Conservation (phyloP, 2,888 invertebrate species). For the Griposia aprilina region DNA sequence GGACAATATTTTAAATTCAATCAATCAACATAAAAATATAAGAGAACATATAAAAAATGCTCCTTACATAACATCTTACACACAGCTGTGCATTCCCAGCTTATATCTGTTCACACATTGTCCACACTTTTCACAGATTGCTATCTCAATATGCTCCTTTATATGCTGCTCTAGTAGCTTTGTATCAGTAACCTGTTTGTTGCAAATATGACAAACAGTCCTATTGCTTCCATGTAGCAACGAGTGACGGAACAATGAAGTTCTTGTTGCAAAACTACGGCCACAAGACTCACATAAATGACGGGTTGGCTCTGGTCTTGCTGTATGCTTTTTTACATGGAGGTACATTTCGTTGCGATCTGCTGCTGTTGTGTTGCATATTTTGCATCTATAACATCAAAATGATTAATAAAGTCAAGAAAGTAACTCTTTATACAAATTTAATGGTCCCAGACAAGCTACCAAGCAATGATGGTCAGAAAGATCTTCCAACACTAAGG, state of each 20-base stretch:
- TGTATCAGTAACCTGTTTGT: conserved; percentile 71
- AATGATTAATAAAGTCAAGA: not conserved
- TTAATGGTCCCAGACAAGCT: not conserved
- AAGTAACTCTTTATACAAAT: not conserved
- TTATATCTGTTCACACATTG: conserved; percentile 75
- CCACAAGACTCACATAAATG: conserved; percentile 88
- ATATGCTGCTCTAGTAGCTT: conserved; percentile 76
- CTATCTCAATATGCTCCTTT: conserved; percentile 75
- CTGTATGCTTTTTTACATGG: conserved; percentile 90
- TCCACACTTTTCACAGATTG: conserved; percentile 87
- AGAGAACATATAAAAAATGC: not conserved
- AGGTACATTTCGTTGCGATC: conserved; percentile 90
- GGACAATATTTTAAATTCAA: not conserved
- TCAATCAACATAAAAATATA: not conserved
- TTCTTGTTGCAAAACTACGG: conserved; percentile 80
- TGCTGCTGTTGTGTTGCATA: conserved; percentile 90
- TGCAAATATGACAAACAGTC: conserved; percentile 77
- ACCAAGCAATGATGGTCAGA: not conserved
- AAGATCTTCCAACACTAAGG: too few relatives aligned
- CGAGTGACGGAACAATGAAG: conserved; percentile 80
- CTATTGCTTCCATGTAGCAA: conserved; percentile 72
- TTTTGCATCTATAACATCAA: conserved; percentile 87
- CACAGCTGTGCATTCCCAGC: conserved; percentile 76
- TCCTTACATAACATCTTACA: conserved; percentile 21
- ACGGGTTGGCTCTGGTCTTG: conserved; percentile 69